Conservation (phyloP, 2,888 invertebrate species). For the Leucophenga montana region DNA sequence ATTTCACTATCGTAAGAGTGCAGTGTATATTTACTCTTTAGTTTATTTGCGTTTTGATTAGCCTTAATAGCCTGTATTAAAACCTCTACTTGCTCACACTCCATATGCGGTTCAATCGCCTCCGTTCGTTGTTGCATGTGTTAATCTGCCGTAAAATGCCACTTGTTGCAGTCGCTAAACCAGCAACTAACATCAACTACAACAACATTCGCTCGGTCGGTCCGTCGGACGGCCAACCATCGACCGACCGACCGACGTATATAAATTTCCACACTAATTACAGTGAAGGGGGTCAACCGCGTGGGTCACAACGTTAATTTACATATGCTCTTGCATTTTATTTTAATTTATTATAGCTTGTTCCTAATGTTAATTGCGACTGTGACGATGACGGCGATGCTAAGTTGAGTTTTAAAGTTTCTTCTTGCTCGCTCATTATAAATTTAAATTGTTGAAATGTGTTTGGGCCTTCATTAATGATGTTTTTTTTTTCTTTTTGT, state of each 20-base stretch:
- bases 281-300: constrained; percentile 18
- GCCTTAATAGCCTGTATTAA: constrained; percentile 51
- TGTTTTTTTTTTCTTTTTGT: neutral
- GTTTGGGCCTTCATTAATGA: neutral
- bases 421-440: neutral
- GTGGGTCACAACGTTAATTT: constrained; percentile 20
- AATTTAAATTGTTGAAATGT: constrained; percentile 11
- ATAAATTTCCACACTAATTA: constrained; percentile 62
- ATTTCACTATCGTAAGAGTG: neutral
- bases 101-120: neutral
- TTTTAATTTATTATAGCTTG: constrained; percentile 10
- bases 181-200: neutral
- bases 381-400: neutral
- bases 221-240: constrained; percentile 9
- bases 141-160: constrained; percentile 37
- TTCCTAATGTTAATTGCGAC: neutral
- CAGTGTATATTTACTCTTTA: constrained; percentile 31
- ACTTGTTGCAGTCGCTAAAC: constrained; percentile 41
- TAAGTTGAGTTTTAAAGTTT: neutral
- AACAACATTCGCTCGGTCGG: neutral
- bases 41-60: constrained; percentile 64
- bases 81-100: neutral
- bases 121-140: constrained; percentile 6
- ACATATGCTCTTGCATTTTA: constrained; percentile 17
- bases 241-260: constrained; percentile 37